Evolutionary conservation across 2,113 vertebrate species (phyloP).

Genomic region (Tyto alba): DNA sequence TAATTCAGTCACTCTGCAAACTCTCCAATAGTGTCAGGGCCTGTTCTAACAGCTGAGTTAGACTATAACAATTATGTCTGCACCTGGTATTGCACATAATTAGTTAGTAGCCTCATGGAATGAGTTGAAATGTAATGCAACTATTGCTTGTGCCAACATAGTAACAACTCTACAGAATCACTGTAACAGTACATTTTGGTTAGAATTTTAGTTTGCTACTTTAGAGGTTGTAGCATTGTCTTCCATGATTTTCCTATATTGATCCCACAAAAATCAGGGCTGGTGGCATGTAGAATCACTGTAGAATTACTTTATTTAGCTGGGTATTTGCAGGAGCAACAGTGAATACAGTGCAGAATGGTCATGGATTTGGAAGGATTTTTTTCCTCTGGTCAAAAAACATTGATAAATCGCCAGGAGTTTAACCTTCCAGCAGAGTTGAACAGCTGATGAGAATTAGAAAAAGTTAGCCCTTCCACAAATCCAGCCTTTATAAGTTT

Average conservation of each 20-base stretch:
- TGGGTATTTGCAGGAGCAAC: neutral
- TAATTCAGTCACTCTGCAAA: neutral
- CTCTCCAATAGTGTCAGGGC: neutral
- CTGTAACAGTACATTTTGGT: neutral
- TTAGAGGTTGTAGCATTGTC: neutral
- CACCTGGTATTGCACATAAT: neutral
- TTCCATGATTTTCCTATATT: neutral
- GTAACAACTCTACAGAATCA: neutral
- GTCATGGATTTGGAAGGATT: neutral
- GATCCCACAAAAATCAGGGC: neutral
- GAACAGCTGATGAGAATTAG: neutral
- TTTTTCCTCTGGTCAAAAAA: neutral
- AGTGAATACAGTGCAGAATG: neutral
- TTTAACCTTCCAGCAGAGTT: neutral
- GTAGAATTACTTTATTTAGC: neutral
- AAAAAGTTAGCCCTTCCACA: neutral
- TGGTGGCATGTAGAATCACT: neutral
- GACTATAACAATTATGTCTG: neutral
- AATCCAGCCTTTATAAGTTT: neutral
- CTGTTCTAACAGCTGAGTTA: neutral
- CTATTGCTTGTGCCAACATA: neutral
- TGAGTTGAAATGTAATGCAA: neutral
- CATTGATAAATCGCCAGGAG: neutral
- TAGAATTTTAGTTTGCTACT: neutral
- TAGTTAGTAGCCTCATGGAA: neutral